Percentiles rank a stretch among this genome's conserved stretches.
Conservation (phyloP, 2,888 invertebrate species). For the Sinohyriopsis cumingii region DNA sequence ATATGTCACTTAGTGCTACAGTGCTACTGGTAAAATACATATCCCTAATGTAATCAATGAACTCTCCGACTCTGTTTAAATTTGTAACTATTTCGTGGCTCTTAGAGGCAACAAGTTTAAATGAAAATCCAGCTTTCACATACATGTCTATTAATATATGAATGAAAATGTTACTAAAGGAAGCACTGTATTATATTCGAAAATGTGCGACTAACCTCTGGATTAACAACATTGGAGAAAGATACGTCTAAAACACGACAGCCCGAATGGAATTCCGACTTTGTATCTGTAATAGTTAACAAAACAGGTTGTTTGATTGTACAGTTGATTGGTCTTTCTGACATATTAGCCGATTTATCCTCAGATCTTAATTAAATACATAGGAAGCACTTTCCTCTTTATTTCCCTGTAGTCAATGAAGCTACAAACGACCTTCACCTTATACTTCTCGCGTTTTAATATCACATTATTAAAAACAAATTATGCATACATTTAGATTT, state of each 20-base stretch:
- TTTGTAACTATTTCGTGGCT: no score
- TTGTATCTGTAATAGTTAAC: conserved; percentile 54
- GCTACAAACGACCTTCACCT: conserved; percentile 20
- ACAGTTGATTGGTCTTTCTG: conserved; percentile 58
- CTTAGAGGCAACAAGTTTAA: no score
- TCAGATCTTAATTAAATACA: neutral
- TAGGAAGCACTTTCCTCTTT: neutral
- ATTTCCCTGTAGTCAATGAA: conserved; percentile 35
- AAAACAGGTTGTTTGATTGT: conserved; percentile 58
- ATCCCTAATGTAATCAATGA: no score
- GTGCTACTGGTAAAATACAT: no score
- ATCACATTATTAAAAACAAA: neutral
- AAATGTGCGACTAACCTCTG: conserved; percentile 57
- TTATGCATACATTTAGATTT: neutral
- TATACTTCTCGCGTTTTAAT: neutral
- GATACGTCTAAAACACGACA: conserved; percentile 66
- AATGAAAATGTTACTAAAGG: neutral
- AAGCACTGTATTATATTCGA: neutral
- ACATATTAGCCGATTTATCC: conserved; percentile 22
- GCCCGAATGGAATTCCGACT: conserved; percentile 59
- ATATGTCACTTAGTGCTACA: no score
- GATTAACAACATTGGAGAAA: conserved; percentile 63
- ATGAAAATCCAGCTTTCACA: no score
- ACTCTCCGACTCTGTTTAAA: no score
- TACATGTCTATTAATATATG: neutral